A percentile compares a stretch with the other conserved stretches of the same genome.
These are phyloP conservation scores for Diabrotica virgifera DNA, from an alignment of 1,140 invertebrate species.

Conservation along the genomic window DNA sequence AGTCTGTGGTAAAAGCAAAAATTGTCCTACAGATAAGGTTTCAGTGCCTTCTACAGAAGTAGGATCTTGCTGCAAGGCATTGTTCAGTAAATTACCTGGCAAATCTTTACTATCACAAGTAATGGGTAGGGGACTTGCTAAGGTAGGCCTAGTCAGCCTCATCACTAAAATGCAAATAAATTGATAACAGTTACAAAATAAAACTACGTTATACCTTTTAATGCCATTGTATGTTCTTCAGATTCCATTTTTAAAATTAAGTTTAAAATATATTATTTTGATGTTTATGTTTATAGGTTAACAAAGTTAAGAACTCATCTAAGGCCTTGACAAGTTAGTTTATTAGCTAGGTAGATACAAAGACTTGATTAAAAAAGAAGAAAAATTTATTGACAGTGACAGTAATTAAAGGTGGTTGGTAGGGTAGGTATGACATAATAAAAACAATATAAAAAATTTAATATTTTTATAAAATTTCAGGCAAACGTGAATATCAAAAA, in stretches of 20 bases:
- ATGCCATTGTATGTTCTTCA: slow-evolving; percentile 43
- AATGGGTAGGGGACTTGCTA: slow-evolving; percentile 75
- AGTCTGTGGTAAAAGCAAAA: slow-evolving; percentile 90
- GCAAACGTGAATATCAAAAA: neutral
- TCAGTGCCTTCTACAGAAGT: slow-evolving; percentile 74
- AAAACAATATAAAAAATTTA: neutral
- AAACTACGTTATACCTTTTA: slow-evolving; percentile 38
- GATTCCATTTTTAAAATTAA: slow-evolving; percentile 30
- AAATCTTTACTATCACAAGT: slow-evolving; percentile 83
- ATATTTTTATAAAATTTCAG: neutral
- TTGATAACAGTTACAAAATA: slow-evolving; percentile 7
- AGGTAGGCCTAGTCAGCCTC: slow-evolving; percentile 83
- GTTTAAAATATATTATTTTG: neutral
- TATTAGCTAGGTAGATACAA: too few relatives aligned
- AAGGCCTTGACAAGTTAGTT: too few relatives aligned
- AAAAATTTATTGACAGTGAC: too few relatives aligned
- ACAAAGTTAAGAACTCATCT: too few relatives aligned
- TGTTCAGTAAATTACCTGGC: slow-evolving; percentile 73
- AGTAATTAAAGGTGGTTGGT: too few relatives aligned
- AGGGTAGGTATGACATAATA: neutral
- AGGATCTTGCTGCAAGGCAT: slow-evolving; percentile 73
- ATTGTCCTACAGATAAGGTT: slow-evolving; percentile 80
- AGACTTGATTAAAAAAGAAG: too few relatives aligned
- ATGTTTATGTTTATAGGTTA: too few relatives aligned
- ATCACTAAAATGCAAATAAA: slow-evolving; percentile 67